A percentile compares a stretch with the other conserved stretches of the same genome.
phyloP scores from a whole-genome alignment of 1,140 invertebrate genomes.

The Heliconius hermathena region DNA sequence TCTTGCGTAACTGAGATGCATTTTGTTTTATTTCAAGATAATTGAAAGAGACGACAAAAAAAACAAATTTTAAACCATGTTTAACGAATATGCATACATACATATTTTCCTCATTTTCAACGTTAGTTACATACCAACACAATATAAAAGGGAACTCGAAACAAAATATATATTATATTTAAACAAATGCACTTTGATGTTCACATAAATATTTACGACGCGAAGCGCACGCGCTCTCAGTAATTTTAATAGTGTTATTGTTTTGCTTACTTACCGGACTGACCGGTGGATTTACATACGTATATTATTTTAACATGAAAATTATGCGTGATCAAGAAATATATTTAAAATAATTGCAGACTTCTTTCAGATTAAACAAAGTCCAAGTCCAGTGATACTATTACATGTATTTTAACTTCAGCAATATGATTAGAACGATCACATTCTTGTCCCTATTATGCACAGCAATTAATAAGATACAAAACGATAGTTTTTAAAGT shows the following conservation, averaged over 20 bases:
- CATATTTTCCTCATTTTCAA: background rate
- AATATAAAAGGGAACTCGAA: background rate
- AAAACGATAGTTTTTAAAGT: no score
- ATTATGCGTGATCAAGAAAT: background rate
- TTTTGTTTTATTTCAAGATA: no score
- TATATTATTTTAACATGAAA: background rate
- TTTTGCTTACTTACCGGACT: slow-evolving; percentile 2
- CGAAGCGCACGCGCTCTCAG: background rate
- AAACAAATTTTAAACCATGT: no score
- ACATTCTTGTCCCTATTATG: no score
- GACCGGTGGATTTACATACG: background rate
- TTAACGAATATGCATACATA: no score
- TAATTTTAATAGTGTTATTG: slow-evolving; percentile 14
- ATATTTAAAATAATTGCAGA: background rate
- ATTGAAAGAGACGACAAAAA: background rate
- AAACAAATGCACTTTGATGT: background rate
- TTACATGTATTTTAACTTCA: background rate
- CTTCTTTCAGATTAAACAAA: no score
- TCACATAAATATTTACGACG: slow-evolving; percentile 7
- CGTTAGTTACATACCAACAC: background rate
- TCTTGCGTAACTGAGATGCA: no score
- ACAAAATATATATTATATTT: background rate
- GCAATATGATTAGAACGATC: no score
- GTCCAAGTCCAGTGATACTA: no score
- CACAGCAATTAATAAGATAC: no score